A percentile compares a stretch with the other conserved stretches of the same genome.
phyloP scores from a whole-genome alignment of 1,140 invertebrate species.

The Cecropterus lyciades region DNA sequence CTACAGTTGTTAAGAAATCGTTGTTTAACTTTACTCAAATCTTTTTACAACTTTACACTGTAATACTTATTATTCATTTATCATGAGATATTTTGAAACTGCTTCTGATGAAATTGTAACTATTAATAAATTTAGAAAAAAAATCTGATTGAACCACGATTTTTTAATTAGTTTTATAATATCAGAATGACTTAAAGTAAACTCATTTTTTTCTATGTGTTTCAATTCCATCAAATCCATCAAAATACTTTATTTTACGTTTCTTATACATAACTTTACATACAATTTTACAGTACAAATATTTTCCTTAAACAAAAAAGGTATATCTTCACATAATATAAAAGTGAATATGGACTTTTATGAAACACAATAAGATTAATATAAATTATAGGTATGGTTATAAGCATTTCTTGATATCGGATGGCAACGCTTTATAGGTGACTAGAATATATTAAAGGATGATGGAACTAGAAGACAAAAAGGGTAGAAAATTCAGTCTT shows the following conservation, averaged over 20 bases:
- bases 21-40: conserved; percentile 52
- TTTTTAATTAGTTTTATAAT: too few relatives aligned
- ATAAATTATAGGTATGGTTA: conserved; percentile 2
- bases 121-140: background rate
- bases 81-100: conserved; percentile 28
- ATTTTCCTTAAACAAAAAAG: conserved; percentile 8
- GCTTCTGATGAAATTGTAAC: conserved; percentile 31
- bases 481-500: conserved; percentile 56
- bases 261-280: conserved; percentile 5
- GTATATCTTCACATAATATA: conserved; percentile 16
- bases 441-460: conserved; percentile 39
- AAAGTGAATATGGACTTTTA: background rate
- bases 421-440: conserved; percentile 21
- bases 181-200: too few relatives aligned
- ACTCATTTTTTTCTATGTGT: too few relatives aligned
- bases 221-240: conserved; percentile 32
- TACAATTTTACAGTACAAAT: conserved; percentile 18
- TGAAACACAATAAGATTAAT: background rate
- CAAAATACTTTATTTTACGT: conserved; percentile 27
- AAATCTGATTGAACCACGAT: too few relatives aligned
- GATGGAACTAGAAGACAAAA: conserved; percentile 17
- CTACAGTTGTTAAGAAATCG: conserved; percentile 52
- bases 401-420: conserved; percentile 1
- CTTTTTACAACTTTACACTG: conserved; percentile 57
- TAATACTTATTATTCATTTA: conserved; percentile 20